A percentile compares a stretch with the other conserved stretches of the same genome.
These are phyloP conservation scores for Microchirus variegatus DNA, from an alignment of 2,797 vertebrate species.

Conservation along the genomic window DNA sequence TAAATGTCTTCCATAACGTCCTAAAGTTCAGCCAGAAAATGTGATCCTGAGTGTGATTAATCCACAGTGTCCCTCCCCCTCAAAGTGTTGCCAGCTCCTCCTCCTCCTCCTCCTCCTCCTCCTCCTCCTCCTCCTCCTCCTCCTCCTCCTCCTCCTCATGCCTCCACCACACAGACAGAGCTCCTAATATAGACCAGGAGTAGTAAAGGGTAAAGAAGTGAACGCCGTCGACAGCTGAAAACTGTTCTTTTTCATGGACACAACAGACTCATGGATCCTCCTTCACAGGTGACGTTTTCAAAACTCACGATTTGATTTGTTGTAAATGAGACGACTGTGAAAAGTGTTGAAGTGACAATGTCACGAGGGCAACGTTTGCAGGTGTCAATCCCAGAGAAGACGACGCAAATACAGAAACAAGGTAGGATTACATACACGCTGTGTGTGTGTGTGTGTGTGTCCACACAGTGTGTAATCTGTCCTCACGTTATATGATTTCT, in stretches of 20 bases:
- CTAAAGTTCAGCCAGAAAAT: no score
- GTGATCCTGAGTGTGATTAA: neutral
- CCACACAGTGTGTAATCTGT: neutral
- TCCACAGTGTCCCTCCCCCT: slow-evolving; percentile 31
- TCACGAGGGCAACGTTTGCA: slow-evolving; percentile 33
- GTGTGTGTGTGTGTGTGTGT: neutral
- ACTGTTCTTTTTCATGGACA: slow-evolving; percentile 58
- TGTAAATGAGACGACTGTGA: no score
- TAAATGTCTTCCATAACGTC: no score
- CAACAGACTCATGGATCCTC: slow-evolving; percentile 50
- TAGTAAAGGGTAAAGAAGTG: slow-evolving; percentile 43
- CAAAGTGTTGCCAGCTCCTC: slow-evolving; percentile 23
- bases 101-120: no score
- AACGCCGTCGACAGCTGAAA: neutral
- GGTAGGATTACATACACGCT: slow-evolving; percentile 36
- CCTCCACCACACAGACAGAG: no score
- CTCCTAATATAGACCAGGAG: slow-evolving; percentile 74
- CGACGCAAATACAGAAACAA: slow-evolving; percentile 25
- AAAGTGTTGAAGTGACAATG: slow-evolving; percentile 1
- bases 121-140: no score
- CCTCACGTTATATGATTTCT: neutral
- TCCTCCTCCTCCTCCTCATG: no score
- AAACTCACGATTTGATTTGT: no score
- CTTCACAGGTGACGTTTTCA: slow-evolving; percentile 53
- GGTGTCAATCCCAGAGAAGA: slow-evolving; percentile 45